phyloP scores from a whole-genome alignment of 2,888 invertebrate species.

The Podabrus alpinus region DNA sequence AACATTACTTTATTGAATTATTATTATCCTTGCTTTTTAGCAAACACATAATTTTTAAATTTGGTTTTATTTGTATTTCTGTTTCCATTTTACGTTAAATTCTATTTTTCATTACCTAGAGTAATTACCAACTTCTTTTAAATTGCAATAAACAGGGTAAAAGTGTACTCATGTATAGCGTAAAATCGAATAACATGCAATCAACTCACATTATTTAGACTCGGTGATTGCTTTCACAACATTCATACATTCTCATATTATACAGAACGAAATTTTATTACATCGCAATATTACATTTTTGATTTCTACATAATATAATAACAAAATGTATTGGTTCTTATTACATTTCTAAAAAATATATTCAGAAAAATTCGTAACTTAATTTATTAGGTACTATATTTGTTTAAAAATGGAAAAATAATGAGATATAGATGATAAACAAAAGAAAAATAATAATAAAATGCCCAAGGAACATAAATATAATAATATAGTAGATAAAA shows the following conservation, averaged over 20 bases:
- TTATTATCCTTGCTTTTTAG: too few relatives aligned
- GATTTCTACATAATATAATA: background rate
- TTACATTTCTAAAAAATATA: background rate
- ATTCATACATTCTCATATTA: background rate
- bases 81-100: background rate
- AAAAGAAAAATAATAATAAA: background rate
- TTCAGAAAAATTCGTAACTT: background rate
- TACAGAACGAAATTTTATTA: background rate
- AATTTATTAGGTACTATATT: too few relatives aligned
- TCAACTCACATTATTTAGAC: background rate
- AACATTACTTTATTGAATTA: too few relatives aligned
- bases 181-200: background rate
- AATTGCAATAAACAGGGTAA: background rate
- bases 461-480: too few relatives aligned
- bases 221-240: background rate
- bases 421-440: background rate
- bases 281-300: background rate
- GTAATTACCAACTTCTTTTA: background rate
- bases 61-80: background rate
- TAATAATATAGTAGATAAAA: too few relatives aligned
- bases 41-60: too few relatives aligned
- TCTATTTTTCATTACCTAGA: background rate
- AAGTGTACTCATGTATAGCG: background rate
- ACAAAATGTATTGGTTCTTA: background rate
- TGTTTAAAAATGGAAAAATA: background rate